Conservation (phyloP, 2,888 invertebrate species). For the Isoperla grammatica region DNA sequence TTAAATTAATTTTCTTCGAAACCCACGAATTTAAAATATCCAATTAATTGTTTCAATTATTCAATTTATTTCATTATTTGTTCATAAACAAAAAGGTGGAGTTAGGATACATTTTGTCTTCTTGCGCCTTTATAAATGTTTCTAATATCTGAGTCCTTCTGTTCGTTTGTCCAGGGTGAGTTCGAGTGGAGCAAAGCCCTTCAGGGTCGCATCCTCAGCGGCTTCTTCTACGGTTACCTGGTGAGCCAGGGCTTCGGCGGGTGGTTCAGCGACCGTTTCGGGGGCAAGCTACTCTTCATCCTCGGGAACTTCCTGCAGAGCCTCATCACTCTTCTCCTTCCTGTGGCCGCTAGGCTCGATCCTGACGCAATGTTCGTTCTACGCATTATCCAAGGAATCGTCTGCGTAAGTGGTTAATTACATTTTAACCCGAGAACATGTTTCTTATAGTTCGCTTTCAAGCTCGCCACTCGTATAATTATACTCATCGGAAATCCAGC, state of each 20-base stretch:
- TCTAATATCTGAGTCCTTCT: no score
- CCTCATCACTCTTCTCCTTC: constrained; percentile 45
- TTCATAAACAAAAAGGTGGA: no score
- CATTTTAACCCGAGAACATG: no score
- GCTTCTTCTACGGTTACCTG: constrained; percentile 51
- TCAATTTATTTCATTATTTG: no score
- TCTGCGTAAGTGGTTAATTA: constrained; percentile 43
- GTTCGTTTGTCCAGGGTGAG: constrained; percentile 44
- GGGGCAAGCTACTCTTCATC: constrained; percentile 43
- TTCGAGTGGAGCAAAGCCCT: constrained; percentile 50
- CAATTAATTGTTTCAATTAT: no score
- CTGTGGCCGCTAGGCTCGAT: constrained; percentile 43
- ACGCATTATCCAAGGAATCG: constrained; percentile 46
- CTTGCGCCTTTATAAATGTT: no score
- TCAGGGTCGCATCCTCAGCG: constrained; percentile 49
- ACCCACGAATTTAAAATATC: no score
- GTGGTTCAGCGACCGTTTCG: constrained; percentile 42
- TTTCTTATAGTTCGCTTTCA: no score
- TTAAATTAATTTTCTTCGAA: no score
- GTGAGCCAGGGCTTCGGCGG: constrained; percentile 43
- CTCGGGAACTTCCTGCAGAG: constrained; percentile 40
- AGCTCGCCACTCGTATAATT: no score
- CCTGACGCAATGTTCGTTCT: constrained; percentile 41
- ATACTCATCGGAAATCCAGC: no score
- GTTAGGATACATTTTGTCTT: no score